Conservation (phyloP, 2,888 invertebrate genomes). For the Gari tellinella region DNA sequence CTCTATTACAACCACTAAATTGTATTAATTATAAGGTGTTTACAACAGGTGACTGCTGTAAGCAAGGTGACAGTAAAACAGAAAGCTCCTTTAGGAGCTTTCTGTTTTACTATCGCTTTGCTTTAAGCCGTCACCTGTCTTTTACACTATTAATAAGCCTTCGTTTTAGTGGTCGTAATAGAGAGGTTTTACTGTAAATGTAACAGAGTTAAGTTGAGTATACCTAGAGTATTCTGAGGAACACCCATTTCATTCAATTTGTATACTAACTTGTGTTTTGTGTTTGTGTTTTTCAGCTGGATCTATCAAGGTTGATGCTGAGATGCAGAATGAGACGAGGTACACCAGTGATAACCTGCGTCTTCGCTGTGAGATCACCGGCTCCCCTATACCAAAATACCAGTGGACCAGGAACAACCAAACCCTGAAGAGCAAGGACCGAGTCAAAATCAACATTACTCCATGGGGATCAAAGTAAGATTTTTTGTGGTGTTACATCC, state of each 20-base stretch:
- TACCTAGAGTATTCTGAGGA: not conserved
- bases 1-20: too few relatives aligned
- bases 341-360: constrained; percentile 87
- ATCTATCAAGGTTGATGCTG: constrained; percentile 70
- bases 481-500: too few relatives aligned
- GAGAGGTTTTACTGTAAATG: too few relatives aligned
- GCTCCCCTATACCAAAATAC: constrained; percentile 87
- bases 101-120: too few relatives aligned
- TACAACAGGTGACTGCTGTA: too few relatives aligned
- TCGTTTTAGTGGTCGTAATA: too few relatives aligned
- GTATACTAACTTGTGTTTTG: not conserved
- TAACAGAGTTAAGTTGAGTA: not conserved
- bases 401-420: constrained; percentile 88
- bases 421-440: constrained; percentile 85
- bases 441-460: constrained; percentile 82
- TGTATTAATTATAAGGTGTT: too few relatives aligned
- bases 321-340: constrained; percentile 74
- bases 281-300: constrained; percentile 65
- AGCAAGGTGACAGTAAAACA: too few relatives aligned
- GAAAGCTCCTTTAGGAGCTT: too few relatives aligned
- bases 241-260: not conserved
- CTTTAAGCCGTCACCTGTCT: too few relatives aligned
- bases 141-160: too few relatives aligned
- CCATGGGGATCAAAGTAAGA: constrained; percentile 81
- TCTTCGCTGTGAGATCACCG: constrained; percentile 88